Base-by-base conservation (phyloP, 2,888 invertebrate species). In the Pachymerium ferrugineum region DNA sequence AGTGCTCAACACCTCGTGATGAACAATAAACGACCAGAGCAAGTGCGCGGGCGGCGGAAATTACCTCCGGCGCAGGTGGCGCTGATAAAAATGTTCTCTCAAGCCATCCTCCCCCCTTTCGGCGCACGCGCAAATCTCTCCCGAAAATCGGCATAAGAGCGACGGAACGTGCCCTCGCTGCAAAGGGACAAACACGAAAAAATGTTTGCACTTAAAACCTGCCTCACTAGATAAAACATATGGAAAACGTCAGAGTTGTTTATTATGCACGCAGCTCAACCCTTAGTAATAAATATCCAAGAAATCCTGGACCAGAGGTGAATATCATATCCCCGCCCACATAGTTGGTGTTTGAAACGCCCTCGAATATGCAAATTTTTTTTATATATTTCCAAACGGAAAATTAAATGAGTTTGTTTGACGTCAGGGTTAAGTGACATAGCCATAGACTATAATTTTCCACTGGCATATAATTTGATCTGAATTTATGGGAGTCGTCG, bases 1-100 rank as follows among this genome's bases (percentile, higher is more conserved):
- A 72, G 72, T 72, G 72, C 72, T 72, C 72, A 72, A 47, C 72
- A 72, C 47, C 72, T 38, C 72, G 28, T 30, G 72, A 72, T 72
- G 72, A 72, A 72, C 72, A 72, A 72, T 72, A 72, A 72, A 72
- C 47, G 42, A 25, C 47, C 33, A 19, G 72, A 72, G 72, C 72
- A 47, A 47, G 47, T 72, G 72, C 72, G 28, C 28, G 29, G 38
- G 47, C 47, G 72, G 72, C 72, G 72, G 72, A 72, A 72, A 72
- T 72, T 72, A 72, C 72, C 72, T 25, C 72, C 72, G 35, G 70
- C 70, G 30, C 72, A 29, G 47, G 72, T 72, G 22, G 72, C 28
- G 25, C 47, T 30, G 72, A 72, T 72, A 72, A 72, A 72, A 72
- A 42, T 38, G 42, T 25, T 72, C 68, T 31, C 68, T 68, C 31